Conservation (phyloP, 2,797 vertebrate genomes). For the Valencia hispanica region DNA sequence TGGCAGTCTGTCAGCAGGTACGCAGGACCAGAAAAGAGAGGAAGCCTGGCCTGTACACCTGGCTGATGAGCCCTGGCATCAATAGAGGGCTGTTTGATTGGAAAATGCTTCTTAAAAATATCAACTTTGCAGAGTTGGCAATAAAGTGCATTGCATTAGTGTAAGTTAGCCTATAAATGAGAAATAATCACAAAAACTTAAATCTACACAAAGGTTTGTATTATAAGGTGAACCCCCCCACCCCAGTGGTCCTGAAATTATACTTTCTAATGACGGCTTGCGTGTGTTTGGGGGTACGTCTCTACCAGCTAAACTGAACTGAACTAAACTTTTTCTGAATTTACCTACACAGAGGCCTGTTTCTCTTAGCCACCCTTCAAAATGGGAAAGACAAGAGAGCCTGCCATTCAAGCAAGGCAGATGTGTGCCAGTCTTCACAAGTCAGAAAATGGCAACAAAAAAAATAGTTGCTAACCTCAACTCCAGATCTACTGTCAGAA, state of each 20-base stretch:
- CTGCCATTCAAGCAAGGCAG: background rate
- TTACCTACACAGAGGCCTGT: background rate
- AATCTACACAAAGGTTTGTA: background rate
- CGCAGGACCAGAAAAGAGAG: slow-evolving; percentile 52
- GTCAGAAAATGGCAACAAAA: background rate
- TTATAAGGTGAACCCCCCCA: background rate
- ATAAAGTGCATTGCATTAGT: background rate
- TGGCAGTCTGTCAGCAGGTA: slow-evolving; percentile 58
- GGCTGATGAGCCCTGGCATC: slow-evolving; percentile 17
- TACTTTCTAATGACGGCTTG: background rate
- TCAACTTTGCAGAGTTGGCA: background rate
- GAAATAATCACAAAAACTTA: too few relatives aligned
- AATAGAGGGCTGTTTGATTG: background rate
- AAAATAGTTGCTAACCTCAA: background rate
- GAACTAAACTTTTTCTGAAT: background rate
- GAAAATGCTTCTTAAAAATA: background rate
- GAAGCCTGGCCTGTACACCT: slow-evolving; percentile 45
- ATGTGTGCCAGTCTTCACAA: background rate
- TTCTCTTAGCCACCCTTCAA: background rate
- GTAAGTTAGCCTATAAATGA: background rate
- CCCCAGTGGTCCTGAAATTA: background rate
- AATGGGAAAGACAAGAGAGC: background rate
- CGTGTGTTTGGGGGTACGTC: background rate
- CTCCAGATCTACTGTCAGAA: background rate
- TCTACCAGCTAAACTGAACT: slow-evolving; percentile 1